Evolutionary conservation across 2,888 invertebrate species (phyloP).

Genomic region (Erebia aethiops): DNA sequence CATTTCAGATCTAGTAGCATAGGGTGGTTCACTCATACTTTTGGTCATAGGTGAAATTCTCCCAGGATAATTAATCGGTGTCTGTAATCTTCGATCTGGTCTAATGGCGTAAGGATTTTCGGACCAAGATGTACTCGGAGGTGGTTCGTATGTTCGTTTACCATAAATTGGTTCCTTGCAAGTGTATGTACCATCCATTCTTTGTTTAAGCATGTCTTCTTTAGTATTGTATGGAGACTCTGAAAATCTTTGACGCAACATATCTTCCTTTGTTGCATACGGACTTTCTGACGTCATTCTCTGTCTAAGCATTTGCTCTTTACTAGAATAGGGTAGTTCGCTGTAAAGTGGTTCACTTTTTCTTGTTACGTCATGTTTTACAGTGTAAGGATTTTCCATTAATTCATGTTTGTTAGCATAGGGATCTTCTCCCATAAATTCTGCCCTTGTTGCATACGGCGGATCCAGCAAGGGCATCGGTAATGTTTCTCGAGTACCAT

Average conservation of each 20-base stretch:
- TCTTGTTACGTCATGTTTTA: slow-evolving; percentile 54
- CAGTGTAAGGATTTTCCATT: slow-evolving; percentile 49
- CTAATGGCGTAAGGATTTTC: slow-evolving; percentile 70
- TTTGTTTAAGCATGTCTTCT: slow-evolving; percentile 75
- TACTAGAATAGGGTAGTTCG: slow-evolving; percentile 76
- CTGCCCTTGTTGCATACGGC: slow-evolving; percentile 61
- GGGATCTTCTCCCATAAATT: slow-evolving; percentile 52
- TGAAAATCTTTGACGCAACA: slow-evolving; percentile 77
- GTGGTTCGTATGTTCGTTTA: slow-evolving; percentile 76
- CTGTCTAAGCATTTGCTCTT: slow-evolving; percentile 72
- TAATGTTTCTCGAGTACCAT: slow-evolving; percentile 68
- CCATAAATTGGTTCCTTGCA: slow-evolving; percentile 70
- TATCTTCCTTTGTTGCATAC: slow-evolving; percentile 78
- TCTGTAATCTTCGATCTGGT: slow-evolving; percentile 72
- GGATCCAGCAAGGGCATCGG: slow-evolving; percentile 72
- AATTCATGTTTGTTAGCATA: slow-evolving; percentile 50
- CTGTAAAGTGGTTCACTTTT: slow-evolving; percentile 65
- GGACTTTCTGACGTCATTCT: slow-evolving; percentile 71
- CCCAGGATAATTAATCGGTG: slow-evolving; percentile 68
- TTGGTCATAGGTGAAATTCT: slow-evolving; percentile 72
- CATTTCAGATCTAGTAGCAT: slow-evolving; percentile 74
- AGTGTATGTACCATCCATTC: slow-evolving; percentile 62
- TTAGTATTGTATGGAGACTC: slow-evolving; percentile 79
- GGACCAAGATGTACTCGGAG: slow-evolving; percentile 68
- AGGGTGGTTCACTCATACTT: slow-evolving; percentile 79